Base-by-base conservation (phyloP, 2,113 vertebrate genomes). In the Thalassoma bifasciatum region DNA sequence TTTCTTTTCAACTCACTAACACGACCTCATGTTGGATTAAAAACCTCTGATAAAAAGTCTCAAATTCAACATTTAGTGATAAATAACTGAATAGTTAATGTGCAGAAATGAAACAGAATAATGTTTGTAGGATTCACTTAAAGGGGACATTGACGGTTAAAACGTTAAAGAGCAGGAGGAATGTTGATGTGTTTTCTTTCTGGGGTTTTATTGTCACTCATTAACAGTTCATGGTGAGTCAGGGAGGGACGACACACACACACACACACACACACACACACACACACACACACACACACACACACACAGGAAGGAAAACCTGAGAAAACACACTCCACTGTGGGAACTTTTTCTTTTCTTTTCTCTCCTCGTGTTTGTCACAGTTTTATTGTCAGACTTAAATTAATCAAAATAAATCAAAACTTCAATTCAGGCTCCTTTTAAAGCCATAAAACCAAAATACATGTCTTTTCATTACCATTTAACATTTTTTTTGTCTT, bases 1-100 rank as follows among this genome's bases (percentile, higher is more conserved):
- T 74, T 86, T 82, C 69, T 75, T 65, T 77, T 23, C 73, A 16
- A 30, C 76, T 65, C 69, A 58, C 89, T 86, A 83, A 75, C 85
- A 66, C 61, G 56, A 16, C 2, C 14, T 46, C 4, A 46, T 46
- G 44, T 46, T 17, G 17, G 1, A 17, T 46, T 46, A 46, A 46
- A 46, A 17, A 6, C 8, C 46, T 9, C 19, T 19, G 17, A 47
- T 8, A 47, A 2, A 47, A 47, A 47, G 21, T 40, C 12, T 12
- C 24, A 30, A 10, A 30, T 1, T 22, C 44, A 14, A 17, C 11
- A 17, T 30, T 11, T 40, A 17, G 46, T 47, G 46, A 47, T 19
- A n/a, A 19, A 40, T 40, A 42, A 60, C 13, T 57, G 22, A n/a
- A 26, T n/a, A 52, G 3, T 51, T 8, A 17, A 46, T 16, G 6